Conservation (phyloP, 2,888 invertebrate genomes). For the Lagria hirta region DNA sequence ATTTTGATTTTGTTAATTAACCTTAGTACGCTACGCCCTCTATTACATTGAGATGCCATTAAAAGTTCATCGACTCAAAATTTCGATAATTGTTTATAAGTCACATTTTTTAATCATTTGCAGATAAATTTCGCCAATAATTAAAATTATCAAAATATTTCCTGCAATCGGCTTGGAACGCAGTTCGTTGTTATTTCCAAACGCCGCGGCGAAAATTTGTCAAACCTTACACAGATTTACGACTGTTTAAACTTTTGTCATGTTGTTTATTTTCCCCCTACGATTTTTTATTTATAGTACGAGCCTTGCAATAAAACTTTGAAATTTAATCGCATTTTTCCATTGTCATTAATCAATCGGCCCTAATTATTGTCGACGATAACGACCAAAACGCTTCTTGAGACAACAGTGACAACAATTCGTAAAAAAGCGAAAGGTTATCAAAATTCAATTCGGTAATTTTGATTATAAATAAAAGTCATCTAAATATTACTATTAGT, state of each 20-base stretch:
- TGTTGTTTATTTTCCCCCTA: conserved; percentile 7
- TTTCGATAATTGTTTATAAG: conserved; percentile 6
- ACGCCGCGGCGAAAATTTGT: conserved; percentile 5
- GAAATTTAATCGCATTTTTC: conserved; percentile 6
- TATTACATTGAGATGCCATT: conserved; percentile 1
- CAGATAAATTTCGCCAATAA: conserved; percentile 16
- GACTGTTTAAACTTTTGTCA: conserved; percentile 5
- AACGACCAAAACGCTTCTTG: conserved; percentile 10
- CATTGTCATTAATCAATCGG: conserved; percentile 9
- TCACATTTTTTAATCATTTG: conserved; percentile 6
- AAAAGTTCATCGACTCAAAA: conserved; percentile 17
- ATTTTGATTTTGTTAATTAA: too few relatives aligned
- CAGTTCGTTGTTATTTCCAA: conserved; percentile 7
- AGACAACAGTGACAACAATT: conserved; percentile 8
- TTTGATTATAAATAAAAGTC: conserved; percentile 21
- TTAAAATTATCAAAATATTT: conserved; percentile 15
- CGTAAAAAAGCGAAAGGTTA: conserved; percentile 22
- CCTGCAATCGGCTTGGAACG: background rate
- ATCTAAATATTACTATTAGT: conserved; percentile 9
- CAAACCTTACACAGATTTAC: conserved; percentile 6
- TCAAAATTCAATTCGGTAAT: conserved; percentile 26
- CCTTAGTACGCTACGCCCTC: too few relatives aligned
- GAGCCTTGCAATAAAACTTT: conserved; percentile 7
- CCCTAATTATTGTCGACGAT: conserved; percentile 9
- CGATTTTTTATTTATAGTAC: conserved; percentile 1